Evolutionary conservation across 2,797 vertebrate genomes (phyloP).

Genomic region (Monodelphis domestica): DNA sequence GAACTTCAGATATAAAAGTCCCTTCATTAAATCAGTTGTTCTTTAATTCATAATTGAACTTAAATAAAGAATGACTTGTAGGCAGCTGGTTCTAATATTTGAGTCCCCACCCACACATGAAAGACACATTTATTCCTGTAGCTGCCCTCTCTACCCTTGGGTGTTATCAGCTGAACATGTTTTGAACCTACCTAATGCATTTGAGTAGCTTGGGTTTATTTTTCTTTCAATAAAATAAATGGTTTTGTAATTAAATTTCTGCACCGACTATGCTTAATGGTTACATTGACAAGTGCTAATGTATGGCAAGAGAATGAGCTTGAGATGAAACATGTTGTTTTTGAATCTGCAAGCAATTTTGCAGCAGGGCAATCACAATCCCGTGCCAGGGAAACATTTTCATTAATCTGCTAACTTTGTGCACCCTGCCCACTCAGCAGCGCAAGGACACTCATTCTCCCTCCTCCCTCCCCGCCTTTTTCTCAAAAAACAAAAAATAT

Average conservation of each 20-base stretch:
- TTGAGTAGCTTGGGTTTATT: conserved; percentile 95
- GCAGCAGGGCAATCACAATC: conserved; percentile 90
- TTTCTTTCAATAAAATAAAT: conserved; percentile 99
- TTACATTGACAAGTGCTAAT: conserved; percentile 97
- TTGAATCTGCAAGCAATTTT: conserved; percentile 95
- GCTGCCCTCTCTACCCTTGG: conserved; percentile 89
- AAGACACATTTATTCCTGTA: conserved; percentile 90
- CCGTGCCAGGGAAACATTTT: conserved; percentile 93
- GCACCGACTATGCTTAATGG: conserved; percentile 94
- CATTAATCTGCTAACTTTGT: conserved; percentile 94
- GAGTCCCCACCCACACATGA: conserved; percentile 89
- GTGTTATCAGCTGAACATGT: conserved; percentile 95
- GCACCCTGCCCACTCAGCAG: conserved; percentile 89
- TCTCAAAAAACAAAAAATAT: conserved; percentile 80
- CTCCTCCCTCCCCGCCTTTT: conserved; percentile 36
- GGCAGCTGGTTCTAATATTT: conserved; percentile 94
- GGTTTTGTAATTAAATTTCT: conserved; percentile 97
- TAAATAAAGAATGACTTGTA: conserved; percentile 93
- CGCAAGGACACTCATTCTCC: conserved; percentile 85
- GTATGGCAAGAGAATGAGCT: conserved; percentile 90
- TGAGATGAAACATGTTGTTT: conserved; percentile 95
- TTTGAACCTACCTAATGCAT: conserved; percentile 96
- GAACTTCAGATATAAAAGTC: conserved; percentile 88
- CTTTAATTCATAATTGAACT: conserved; percentile 93
- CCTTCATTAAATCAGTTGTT: conserved; percentile 94